Conservation (phyloP, 64 coral and sea anemone genomes). For the Trachythela sp. region DNA sequence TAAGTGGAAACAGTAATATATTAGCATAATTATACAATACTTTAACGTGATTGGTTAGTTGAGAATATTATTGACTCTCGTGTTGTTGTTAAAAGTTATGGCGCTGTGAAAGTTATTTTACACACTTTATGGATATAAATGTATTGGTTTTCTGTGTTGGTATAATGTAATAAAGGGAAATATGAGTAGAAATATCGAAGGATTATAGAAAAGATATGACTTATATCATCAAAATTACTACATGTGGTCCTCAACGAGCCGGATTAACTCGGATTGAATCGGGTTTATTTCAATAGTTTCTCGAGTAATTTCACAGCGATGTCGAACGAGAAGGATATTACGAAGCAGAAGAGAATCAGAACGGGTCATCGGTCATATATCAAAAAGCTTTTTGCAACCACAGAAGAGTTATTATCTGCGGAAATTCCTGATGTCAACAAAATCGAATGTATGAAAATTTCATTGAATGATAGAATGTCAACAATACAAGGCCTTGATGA, state of each 20-base stretch:
- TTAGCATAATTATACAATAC: not conserved
- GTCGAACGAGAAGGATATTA: not conserved
- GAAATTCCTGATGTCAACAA: not conserved
- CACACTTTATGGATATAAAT: too few relatives aligned
- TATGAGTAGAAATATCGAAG: too few relatives aligned
- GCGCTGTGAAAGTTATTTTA: too few relatives aligned
- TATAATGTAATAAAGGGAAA: too few relatives aligned
- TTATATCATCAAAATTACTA: not conserved
- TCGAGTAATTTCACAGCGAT: not conserved
- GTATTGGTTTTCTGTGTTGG: too few relatives aligned
- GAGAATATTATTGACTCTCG: too few relatives aligned
- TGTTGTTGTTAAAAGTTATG: too few relatives aligned
- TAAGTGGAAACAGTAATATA: not conserved
- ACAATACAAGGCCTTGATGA: constrained; percentile 11
- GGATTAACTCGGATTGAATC: too few relatives aligned
- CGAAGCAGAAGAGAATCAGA: constrained; percentile 32
- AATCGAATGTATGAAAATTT: not conserved
- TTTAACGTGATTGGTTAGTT: not conserved
- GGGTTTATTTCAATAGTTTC: not conserved
- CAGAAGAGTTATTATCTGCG: too few relatives aligned
- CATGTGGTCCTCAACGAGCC: not conserved
- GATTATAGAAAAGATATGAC: too few relatives aligned
- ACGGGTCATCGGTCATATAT: constrained; percentile 33
- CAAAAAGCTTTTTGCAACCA: constrained; percentile 27
- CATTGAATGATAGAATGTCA: constrained; percentile 28